Conservation (phyloP, 2,113 vertebrate species). For the Tragelaphus imberbis region DNA sequence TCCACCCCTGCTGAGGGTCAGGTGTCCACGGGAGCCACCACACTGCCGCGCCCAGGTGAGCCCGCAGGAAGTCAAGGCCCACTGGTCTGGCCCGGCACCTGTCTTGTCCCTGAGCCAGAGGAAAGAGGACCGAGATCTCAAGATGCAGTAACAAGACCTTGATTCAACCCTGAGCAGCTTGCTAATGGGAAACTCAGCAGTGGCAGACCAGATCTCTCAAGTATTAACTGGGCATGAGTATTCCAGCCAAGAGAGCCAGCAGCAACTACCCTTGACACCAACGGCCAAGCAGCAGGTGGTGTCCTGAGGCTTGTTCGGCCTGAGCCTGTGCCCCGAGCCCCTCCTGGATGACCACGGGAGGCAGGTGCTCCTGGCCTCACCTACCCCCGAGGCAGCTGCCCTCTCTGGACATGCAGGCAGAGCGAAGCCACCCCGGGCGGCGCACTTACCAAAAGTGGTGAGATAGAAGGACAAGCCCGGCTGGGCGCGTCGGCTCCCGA, state of each 20-base stretch:
- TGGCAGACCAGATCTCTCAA: not conserved
- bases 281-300: slow-evolving; percentile 21
- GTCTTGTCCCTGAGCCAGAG: not conserved
- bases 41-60: not conserved
- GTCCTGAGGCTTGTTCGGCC: not conserved
- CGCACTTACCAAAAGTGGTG: slow-evolving; percentile 80
- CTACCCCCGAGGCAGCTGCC: not conserved
- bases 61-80: not conserved
- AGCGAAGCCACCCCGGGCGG: not conserved
- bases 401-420: not conserved
- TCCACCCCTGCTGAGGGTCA: not conserved
- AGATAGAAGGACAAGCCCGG: slow-evolving; percentile 76
- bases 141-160: not conserved
- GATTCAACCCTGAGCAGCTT: slow-evolving; percentile 44
- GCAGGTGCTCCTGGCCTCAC: not conserved
- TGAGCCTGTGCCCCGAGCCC: not conserved
- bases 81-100: not conserved
- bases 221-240: not conserved
- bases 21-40: not conserved
- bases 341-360: not conserved
- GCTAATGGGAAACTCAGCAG: not conserved
- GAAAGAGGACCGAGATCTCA: not conserved
- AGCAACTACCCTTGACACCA: not conserved
- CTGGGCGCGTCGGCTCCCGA: slow-evolving; percentile 59
- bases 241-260: not conserved